Base-by-base conservation (phyloP, 1,140 invertebrate species). In the Drosophila equinoxialis region DNA sequence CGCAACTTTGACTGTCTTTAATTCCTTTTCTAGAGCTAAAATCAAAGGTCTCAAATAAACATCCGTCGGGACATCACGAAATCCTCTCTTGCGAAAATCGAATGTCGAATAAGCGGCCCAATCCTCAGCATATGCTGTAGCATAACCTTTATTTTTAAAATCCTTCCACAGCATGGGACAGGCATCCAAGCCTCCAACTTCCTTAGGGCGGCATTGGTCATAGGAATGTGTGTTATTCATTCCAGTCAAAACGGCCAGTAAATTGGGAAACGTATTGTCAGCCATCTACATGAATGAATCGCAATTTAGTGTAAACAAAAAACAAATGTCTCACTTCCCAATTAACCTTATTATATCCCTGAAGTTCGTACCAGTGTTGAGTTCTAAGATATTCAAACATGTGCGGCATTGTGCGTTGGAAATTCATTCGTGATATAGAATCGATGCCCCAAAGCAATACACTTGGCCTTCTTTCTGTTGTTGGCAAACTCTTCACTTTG, bases 131-230 rank as follows among this genome's bases (percentile, higher is more conserved):
- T 96, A 96, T 0, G 95, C 95, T 0, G 97, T 98, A 0, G 94
- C 93, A 82, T 96, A 98, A 0, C 95, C 95, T 6, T 93, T 91
- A 5, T 94, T 89, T 61, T 94, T 94, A 76, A 94, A 98, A 54
- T 94, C 93, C 63, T 96, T 95, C 97, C 97, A 98, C 10, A 98
- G 93, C 72, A 97, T 95, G 1, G 96, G 95, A 83, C 97, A 97
- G 37, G 93, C 81, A 79, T 94, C 93, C 68, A 95, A 75, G 13
- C 92, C 92, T 45, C 93, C 93, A 0, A 92, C 79, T 11, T 83
- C 84, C 45, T 81, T 91, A 1, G 94, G 93, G 42, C 92, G 91
- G 74, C 94, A 95, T 70, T 92, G 85, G 2, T 81, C 60, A 62
- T 92, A 81, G 1, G 93, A 91, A 68, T 92, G 91, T 5, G 81